Percentiles rank a stretch among this genome's conserved stretches.
phyloP scores from a whole-genome alignment of 2,888 invertebrate genomes.

The Bruchidius siliquastri region DNA sequence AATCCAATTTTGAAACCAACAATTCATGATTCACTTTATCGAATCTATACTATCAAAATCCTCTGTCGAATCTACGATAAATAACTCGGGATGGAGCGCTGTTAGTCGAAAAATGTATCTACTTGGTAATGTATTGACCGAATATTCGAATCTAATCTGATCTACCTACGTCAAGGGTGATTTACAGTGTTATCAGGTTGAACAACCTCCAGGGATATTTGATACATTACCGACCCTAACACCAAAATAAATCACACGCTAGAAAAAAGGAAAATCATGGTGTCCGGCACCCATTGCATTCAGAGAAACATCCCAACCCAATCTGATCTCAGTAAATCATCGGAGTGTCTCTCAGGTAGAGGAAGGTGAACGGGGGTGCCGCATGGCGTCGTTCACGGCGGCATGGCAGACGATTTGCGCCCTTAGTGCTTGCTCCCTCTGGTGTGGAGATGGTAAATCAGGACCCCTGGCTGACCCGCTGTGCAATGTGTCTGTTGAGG shows the following conservation, averaged over 20 bases:
- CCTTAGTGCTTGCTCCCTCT: conserved; percentile 35
- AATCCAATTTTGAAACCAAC: too few relatives aligned
- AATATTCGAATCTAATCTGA: background rate
- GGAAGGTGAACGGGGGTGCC: background rate
- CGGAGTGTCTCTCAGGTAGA: background rate
- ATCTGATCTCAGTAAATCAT: background rate
- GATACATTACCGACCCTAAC: background rate
- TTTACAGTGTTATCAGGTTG: background rate
- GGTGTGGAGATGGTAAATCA: conserved; percentile 37
- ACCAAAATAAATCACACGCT: background rate
- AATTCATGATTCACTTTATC: too few relatives aligned
- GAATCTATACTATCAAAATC: background rate
- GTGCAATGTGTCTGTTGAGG: conserved; percentile 45
- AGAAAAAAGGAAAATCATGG: background rate
- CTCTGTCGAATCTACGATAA: background rate
- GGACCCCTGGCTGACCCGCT: conserved; percentile 34
- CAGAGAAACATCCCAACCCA: background rate
- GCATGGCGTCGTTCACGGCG: background rate
- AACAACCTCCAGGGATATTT: background rate
- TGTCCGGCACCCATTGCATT: background rate
- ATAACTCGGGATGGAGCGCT: background rate
- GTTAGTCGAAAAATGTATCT: background rate
- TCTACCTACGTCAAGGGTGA: background rate
- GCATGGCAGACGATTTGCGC: conserved; percentile 7
- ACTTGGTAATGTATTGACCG: background rate